phyloP scores from a whole-genome alignment of 1,140 invertebrate species.

The Drosophila persimilis region DNA sequence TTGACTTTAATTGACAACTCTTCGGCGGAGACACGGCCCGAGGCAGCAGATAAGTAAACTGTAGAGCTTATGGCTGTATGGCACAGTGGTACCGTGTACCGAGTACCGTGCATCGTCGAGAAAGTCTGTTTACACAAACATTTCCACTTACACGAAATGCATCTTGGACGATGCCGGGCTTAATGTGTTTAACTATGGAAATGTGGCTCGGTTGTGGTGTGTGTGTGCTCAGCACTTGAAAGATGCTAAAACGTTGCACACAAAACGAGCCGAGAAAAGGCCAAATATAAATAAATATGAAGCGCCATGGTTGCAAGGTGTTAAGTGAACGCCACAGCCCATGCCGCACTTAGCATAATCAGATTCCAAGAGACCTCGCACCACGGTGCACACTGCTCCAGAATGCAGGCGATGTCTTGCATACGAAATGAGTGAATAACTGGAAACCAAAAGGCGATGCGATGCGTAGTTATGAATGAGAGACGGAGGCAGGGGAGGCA shows the following conservation, averaged over 20 bases:
- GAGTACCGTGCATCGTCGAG: slow-evolving; percentile 5
- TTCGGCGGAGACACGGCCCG: slow-evolving; percentile 15
- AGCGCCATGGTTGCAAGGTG: slow-evolving; percentile 61
- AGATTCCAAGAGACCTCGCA: slow-evolving; percentile 26
- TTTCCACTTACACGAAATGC: slow-evolving; percentile 66
- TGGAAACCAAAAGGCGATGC: slow-evolving; percentile 65
- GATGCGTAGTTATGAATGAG: slow-evolving; percentile 73
- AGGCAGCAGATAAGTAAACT: no score
- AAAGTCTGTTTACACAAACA: slow-evolving; percentile 67
- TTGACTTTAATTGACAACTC: slow-evolving; percentile 78
- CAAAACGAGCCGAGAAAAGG: slow-evolving; percentile 50
- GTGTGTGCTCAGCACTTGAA: slow-evolving; percentile 63
- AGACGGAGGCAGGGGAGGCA: slow-evolving; percentile 20
- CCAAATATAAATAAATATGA: slow-evolving; percentile 79
- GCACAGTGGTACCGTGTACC: slow-evolving; percentile 45
- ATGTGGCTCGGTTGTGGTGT: slow-evolving; percentile 52
- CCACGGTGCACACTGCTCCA: slow-evolving; percentile 63
- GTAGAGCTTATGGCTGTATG: background rate
- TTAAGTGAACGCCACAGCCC: slow-evolving; percentile 46
- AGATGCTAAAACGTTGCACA: slow-evolving; percentile 74
- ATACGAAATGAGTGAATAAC: slow-evolving; percentile 72
- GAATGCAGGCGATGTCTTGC: slow-evolving; percentile 65
- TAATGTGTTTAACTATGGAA: slow-evolving; percentile 79
- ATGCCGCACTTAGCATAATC: slow-evolving; percentile 32
- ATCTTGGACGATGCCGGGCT: slow-evolving; percentile 38